Base-by-base conservation (phyloP, 2,113 vertebrate species). In the Myotis yumanensis region DNA sequence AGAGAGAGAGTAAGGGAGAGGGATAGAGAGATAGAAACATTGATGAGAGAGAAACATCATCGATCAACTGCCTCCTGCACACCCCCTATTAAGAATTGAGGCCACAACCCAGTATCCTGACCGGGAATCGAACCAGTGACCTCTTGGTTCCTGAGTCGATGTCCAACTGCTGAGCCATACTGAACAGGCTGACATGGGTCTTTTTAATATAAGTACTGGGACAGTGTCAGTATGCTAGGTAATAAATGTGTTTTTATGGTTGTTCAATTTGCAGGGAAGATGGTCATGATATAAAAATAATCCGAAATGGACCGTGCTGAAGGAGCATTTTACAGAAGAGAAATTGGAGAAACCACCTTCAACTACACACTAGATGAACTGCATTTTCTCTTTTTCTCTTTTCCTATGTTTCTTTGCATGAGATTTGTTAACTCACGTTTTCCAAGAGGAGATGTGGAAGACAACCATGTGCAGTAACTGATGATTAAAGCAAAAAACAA, bases 201-300 rank as follows among this genome's bases (percentile, higher is more conserved):
- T 59, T 5, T 64, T 64, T 64, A 20, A 30, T n/a, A 51, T 9
- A 40, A 32, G 62, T 69, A 37, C 32, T 20, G 22, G 11, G 54
- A 30, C 10, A 7, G 66, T 71, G 71, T 72, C 23, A 17, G 1
- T 8, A 3, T 8, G 12, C 12, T 28, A 82, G 69, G 35, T 23
- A 73, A 20, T 86, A n/a, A 92, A 37, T 62, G 4, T 54, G 37
- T 77, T n/a, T 83, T 66, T 83, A 2, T 90, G 84, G 35, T 66
- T 86, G 48, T 89, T 97, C 28, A 7, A 30, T 86, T 93, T 95
- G 51, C 94, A 97, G 97, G 94, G 91, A 94, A 85, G 35, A 7
- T 14, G 87, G 93, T 12, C 81, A 11, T 0, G 84, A 94, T 51
- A 88, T 97, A 52, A 92, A 96, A 79, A 82, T 97, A 77, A 75